Percentiles rank a stretch among this genome's conserved stretches.
Conservation (phyloP, 2,113 vertebrate genomes). For the Coptodon rendalli region DNA sequence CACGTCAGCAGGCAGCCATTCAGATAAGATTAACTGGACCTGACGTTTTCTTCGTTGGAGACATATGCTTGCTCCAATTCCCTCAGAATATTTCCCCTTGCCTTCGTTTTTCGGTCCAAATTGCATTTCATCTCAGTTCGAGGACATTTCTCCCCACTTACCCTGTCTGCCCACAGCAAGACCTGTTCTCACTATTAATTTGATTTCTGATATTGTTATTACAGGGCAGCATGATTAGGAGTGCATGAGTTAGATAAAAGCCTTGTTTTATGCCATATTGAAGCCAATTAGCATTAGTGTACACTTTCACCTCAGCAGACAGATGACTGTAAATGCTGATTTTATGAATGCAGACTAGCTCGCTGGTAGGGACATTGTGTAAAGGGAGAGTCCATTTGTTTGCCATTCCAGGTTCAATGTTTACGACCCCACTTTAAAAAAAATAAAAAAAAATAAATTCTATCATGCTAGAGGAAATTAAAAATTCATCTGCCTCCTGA, state of each 20-base stretch:
- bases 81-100: slow-evolving; percentile 30
- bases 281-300: slow-evolving; percentile 23
- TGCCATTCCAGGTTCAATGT: not conserved
- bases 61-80: slow-evolving; percentile 65
- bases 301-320: slow-evolving; percentile 22
- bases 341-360: not conserved
- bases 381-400: not conserved
- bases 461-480: not conserved
- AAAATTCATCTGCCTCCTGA: slow-evolving; percentile 6
- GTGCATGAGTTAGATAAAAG: slow-evolving; percentile 20
- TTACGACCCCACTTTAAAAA: not conserved
- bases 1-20: slow-evolving; percentile 63
- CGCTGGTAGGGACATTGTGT: not conserved
- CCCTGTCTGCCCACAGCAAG: slow-evolving; percentile 2
- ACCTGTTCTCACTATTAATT: slow-evolving; percentile 35
- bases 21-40: slow-evolving; percentile 67
- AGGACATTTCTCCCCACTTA: slow-evolving; percentile 5
- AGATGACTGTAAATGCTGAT: slow-evolving; percentile 20
- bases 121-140: slow-evolving; percentile 38
- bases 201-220: slow-evolving; percentile 44
- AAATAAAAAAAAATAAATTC: not conserved
- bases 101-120: slow-evolving; percentile 16
- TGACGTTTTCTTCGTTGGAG: slow-evolving; percentile 60
- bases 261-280: slow-evolving; percentile 33
- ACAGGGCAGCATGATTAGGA: slow-evolving; percentile 17